These are phyloP conservation scores for Orthonyx spaldingii DNA, from an alignment of 2,113 vertebrate species.

Conservation along the genomic window DNA sequence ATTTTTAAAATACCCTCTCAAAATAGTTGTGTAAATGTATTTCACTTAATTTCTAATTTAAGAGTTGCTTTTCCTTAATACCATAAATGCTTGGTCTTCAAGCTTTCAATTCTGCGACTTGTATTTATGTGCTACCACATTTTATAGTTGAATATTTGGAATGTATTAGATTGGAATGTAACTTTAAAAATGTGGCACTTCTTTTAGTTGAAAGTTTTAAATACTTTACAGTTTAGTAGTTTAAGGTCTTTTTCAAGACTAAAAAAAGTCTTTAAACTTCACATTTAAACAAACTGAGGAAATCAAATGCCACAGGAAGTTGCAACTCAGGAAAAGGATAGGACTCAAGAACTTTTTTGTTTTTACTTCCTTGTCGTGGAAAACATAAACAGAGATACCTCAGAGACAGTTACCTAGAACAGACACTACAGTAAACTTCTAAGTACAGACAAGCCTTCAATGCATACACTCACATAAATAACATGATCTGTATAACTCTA, in stretches of 20 bases:
- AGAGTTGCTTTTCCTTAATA: background rate
- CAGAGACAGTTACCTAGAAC: background rate
- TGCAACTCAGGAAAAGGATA: slow-evolving; percentile 14
- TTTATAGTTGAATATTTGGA: background rate
- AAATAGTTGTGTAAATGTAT: background rate
- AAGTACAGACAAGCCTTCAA: background rate
- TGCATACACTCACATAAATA: background rate
- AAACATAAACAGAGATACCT: background rate
- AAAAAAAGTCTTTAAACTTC: background rate
- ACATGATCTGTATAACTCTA: background rate
- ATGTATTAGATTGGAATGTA: background rate
- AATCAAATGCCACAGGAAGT: slow-evolving; percentile 20
- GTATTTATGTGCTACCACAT: background rate
- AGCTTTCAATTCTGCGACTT: background rate
- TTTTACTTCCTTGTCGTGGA: slow-evolving; percentile 11
- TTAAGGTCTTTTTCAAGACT: background rate
- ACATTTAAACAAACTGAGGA: slow-evolving; percentile 6
- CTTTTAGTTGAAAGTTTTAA: background rate
- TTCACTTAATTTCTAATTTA: background rate
- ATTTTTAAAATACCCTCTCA: background rate
- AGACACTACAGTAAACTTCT: background rate
- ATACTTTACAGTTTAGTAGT: background rate
- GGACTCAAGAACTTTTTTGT: background rate
- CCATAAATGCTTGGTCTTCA: background rate
- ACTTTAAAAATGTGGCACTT: background rate